Evolutionary conservation across 2,888 invertebrate genomes (phyloP).

Genomic region (Scaptomyza polygonia): DNA sequence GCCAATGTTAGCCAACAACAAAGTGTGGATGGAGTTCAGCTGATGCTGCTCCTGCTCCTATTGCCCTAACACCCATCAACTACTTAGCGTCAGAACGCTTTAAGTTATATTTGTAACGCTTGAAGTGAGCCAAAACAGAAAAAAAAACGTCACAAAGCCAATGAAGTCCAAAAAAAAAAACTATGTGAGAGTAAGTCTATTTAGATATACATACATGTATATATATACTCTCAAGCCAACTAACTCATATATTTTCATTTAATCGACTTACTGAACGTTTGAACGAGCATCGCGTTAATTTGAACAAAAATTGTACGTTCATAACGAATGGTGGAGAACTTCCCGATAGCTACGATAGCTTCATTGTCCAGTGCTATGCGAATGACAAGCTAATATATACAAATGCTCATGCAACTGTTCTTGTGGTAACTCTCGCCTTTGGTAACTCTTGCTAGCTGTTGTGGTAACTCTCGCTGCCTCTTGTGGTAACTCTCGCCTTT

Average conservation of each 20-base stretch:
- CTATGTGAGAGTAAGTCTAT: too few relatives aligned
- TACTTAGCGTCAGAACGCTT: conserved; percentile 78
- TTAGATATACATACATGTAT: too few relatives aligned
- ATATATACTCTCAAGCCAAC: conserved; percentile 50
- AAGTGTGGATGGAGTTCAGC: conserved; percentile 8
- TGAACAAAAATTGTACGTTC: conserved; percentile 83
- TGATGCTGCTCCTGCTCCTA: conserved; percentile 19
- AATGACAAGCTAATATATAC: conserved; percentile 77
- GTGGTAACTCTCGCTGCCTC: too few relatives aligned
- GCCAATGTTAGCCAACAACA: conserved; percentile 36
- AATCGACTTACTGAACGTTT: conserved; percentile 61
- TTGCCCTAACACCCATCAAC: conserved; percentile 60
- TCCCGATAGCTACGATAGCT: conserved; percentile 83
- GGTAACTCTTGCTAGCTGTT: too few relatives aligned
- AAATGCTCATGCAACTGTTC: conserved; percentile 86
- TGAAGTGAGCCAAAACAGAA: conserved; percentile 62
- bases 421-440: too few relatives aligned
- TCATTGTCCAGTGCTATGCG: conserved; percentile 85
- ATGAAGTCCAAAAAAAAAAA: conserved; percentile 61
- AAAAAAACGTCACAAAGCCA: conserved; percentile 68
- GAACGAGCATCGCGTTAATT: conserved; percentile 70
- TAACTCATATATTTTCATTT: conserved; percentile 76
- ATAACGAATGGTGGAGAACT: conserved; percentile 83
- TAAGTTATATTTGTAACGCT: conserved; percentile 79
- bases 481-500: too few relatives aligned